Percentiles rank a stretch among this genome's conserved stretches.
These are phyloP conservation scores for Urocolius indicus DNA, from an alignment of 2,113 vertebrate species.

Conservation along the genomic window DNA sequence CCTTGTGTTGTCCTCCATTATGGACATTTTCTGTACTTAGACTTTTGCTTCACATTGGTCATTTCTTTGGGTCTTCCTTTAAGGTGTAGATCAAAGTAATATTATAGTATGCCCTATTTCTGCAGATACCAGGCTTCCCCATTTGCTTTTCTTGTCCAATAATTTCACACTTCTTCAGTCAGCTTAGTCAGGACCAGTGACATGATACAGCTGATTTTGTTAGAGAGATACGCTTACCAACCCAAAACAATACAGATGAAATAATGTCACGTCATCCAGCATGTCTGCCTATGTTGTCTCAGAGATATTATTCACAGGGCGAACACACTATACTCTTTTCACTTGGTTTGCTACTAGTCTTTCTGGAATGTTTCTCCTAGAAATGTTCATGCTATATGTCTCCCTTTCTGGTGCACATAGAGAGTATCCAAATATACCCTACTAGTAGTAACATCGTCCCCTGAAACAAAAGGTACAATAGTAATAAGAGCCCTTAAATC, in stretches of 20 bases:
- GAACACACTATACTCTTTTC: background rate
- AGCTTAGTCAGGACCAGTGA: background rate
- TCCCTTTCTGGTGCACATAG: background rate
- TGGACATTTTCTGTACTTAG: background rate
- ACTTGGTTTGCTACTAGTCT: background rate
- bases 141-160: background rate
- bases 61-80: background rate
- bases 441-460: background rate
- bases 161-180: background rate
- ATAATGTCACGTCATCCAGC: background rate
- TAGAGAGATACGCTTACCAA: background rate
- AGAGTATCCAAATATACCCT: background rate
- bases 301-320: background rate
- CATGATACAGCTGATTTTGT: background rate
- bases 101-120: background rate
- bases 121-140: background rate
- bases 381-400: background rate
- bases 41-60: background rate
- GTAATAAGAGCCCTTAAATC: background rate
- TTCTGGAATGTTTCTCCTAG: background rate
- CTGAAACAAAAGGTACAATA: background rate
- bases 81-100: background rate
- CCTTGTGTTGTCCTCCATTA: background rate
- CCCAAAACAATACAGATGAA: background rate
- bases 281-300: background rate